Conservation (phyloP, 2,797 vertebrate genomes). For the Ctenosaura bakeri region DNA sequence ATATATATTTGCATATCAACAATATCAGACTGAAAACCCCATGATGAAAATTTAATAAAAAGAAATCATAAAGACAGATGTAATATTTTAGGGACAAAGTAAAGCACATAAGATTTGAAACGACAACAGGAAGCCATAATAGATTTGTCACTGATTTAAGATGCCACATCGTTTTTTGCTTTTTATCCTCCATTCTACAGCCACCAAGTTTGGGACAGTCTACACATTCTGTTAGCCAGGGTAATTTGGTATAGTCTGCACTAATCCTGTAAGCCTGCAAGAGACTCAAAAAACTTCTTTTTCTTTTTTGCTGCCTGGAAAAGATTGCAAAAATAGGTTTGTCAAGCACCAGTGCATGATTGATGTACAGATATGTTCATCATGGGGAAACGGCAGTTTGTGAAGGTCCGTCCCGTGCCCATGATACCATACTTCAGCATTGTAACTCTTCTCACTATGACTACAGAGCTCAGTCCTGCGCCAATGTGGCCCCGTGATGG, state of each 20-base stretch:
- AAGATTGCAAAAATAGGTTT: not conserved
- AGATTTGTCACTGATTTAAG: not conserved
- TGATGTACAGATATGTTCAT: not conserved
- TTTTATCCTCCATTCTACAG: not conserved
- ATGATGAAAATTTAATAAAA: not conserved
- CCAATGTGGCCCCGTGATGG: not conserved
- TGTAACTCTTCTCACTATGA: not conserved
- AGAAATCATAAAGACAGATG: not conserved
- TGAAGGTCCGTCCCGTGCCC: no score
- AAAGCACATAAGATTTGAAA: not conserved
- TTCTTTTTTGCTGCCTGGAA: no score
- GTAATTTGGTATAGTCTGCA: not conserved
- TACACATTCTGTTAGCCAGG: not conserved
- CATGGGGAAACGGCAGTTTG: not conserved
- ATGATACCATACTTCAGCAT: not conserved
- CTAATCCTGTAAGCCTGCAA: not conserved
- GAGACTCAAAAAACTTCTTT: not conserved
- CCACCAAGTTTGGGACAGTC: not conserved
- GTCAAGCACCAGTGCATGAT: not conserved
- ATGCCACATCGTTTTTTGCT: not conserved
- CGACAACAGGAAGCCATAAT: not conserved
- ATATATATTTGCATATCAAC: not conserved
- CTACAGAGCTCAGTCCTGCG: not conserved
- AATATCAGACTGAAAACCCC: not conserved
- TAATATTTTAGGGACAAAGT: not conserved